A percentile compares a stretch with the other conserved stretches of the same genome.
phyloP scores from a whole-genome alignment of 2,797 vertebrate species.

The Phrynocephalus guinanensis region DNA sequence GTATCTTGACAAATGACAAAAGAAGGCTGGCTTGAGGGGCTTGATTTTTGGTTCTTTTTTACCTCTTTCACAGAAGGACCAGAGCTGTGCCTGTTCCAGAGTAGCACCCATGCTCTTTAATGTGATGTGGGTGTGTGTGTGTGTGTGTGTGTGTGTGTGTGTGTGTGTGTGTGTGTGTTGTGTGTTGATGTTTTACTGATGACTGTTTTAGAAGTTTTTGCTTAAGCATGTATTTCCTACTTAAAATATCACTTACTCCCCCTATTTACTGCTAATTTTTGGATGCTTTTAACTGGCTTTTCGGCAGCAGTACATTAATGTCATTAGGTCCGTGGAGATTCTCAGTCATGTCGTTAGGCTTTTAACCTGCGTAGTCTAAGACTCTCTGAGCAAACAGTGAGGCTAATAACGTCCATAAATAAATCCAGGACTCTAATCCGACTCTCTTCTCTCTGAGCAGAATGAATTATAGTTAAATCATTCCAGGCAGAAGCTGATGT shows the following conservation, averaged over 20 bases:
- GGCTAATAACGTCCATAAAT: background rate
- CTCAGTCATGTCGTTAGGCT: background rate
- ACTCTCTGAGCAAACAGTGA: background rate
- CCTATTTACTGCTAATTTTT: background rate
- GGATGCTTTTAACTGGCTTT: background rate
- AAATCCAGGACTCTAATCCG: slow-evolving; percentile 20
- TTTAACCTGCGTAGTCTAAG: background rate
- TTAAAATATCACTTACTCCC: background rate
- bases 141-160: too few species aligned
- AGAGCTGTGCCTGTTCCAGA: background rate
- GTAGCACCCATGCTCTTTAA: background rate
- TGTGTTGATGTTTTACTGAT: background rate
- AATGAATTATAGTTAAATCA: slow-evolving; percentile 21
- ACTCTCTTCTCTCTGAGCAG: slow-evolving; percentile 11
- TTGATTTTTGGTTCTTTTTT: background rate
- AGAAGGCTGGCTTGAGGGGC: too few species aligned
- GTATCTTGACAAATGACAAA: background rate
- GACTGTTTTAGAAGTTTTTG: background rate
- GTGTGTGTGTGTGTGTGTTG: too few species aligned
- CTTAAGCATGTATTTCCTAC: background rate
- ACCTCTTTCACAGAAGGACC: background rate
- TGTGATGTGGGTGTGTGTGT: too few species aligned
- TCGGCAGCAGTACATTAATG: background rate
- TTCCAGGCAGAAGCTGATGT: slow-evolving; percentile 43
- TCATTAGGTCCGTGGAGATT: too few species aligned